Evolutionary conservation across 1,140 invertebrate genomes (phyloP).

Genomic region (Musca vetustissima): DNA sequence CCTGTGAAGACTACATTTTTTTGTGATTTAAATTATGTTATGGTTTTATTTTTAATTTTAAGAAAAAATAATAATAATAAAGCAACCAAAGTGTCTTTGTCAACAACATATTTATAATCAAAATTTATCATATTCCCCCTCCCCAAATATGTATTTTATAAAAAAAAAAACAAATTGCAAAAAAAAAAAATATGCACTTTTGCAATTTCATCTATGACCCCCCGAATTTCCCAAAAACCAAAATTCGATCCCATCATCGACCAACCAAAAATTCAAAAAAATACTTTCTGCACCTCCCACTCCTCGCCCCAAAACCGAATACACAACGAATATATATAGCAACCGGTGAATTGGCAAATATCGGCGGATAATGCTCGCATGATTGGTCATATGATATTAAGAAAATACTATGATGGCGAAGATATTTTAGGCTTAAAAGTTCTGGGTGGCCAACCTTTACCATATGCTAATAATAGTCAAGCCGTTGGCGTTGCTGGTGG

Average conservation of each 20-base stretch:
- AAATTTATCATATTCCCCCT: no score
- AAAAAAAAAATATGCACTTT: no score
- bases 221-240: background rate
- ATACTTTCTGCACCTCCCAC: no score
- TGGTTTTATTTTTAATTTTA: no score
- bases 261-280: conserved; percentile 16
- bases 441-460: conserved; percentile 79
- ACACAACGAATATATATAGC: conserved; percentile 63
- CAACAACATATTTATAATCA: no score
- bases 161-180: no score
- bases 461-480: conserved; percentile 73
- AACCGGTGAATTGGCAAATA: conserved; percentile 93
- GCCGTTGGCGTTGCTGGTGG: conserved; percentile 72
- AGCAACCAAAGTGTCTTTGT: no score
- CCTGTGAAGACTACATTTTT: no score
- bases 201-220: background rate
- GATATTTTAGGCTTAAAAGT: conserved; percentile 91
- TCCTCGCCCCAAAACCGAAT: conserved; percentile 5
- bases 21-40: no score
- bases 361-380: conserved; percentile 85
- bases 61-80: no score
- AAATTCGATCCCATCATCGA: background rate
- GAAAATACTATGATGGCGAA: conserved; percentile 73
- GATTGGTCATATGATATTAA: conserved; percentile 95
- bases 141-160: no score